Evolutionary conservation across 1,140 invertebrate species (phyloP).

Genomic region (Helicoverpa zea): DNA sequence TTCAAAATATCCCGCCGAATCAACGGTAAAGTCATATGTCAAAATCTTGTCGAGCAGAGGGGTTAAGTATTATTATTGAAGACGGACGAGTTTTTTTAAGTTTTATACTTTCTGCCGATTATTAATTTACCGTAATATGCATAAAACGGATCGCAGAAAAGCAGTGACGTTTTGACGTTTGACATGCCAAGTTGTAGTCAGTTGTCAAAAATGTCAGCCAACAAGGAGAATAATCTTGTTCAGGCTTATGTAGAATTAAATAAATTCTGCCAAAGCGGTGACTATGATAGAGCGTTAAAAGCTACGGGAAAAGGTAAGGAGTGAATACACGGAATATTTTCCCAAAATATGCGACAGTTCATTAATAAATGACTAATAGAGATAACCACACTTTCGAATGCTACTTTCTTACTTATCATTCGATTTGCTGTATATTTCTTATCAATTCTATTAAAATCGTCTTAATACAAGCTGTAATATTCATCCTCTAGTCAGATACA

Average conservation of each 20-base stretch:
- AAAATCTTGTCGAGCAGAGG: no score
- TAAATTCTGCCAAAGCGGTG: conserved; percentile 94
- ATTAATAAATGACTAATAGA: conserved; percentile 5
- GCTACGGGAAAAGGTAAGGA: conserved; percentile 94
- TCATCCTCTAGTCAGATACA: neutral
- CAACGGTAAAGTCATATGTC: no score
- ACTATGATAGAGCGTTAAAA: conserved; percentile 96
- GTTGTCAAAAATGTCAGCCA: conserved; percentile 85
- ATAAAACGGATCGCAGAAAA: conserved; percentile 26
- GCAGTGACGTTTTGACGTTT: conserved; percentile 52
- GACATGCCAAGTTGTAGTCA: conserved; percentile 63
- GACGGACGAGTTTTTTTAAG: no score
- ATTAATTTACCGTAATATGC: neutral
- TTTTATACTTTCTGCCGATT: no score
- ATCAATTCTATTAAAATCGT: neutral
- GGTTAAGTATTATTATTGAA: no score
- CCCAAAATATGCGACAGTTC: neutral
- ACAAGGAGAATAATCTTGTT: conserved; percentile 84
- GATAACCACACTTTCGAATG: conserved; percentile 20
- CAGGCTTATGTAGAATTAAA: conserved; percentile 91
- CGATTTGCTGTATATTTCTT: neutral
- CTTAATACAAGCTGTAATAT: neutral
- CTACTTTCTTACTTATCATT: conserved; percentile 1
- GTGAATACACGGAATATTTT: neutral
- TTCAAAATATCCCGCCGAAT: no score